Conservation (phyloP, 2,797 vertebrate genomes). For the Neosilurus hyrtlii region DNA sequence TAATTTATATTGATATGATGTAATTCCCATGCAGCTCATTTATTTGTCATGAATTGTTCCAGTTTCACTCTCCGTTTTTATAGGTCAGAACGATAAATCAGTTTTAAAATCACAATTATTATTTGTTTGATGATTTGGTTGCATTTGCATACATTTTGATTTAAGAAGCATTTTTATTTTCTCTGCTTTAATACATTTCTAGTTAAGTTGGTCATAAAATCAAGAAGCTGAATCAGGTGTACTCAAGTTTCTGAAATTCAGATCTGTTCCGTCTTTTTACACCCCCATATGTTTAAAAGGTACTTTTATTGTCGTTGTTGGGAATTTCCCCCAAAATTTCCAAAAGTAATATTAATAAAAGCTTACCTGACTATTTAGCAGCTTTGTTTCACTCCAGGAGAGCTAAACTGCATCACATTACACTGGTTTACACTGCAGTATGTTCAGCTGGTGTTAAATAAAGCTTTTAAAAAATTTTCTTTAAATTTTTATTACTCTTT, state of each 20-base stretch:
- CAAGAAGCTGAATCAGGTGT: background rate
- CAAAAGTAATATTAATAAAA: slow-evolving; percentile 21
- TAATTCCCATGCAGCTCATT: background rate
- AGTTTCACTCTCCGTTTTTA: background rate
- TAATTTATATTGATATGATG: background rate
- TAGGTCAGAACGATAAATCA: background rate
- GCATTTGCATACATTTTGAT: background rate
- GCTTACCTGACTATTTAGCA: slow-evolving; percentile 8
- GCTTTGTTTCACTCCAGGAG: slow-evolving; percentile 13
- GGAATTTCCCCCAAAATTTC: background rate
- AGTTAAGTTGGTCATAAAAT: background rate
- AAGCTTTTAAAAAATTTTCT: background rate
- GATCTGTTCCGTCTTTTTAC: background rate
- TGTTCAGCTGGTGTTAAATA: background rate
- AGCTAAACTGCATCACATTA: background rate
- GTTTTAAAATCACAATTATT: no score
- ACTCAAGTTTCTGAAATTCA: background rate
- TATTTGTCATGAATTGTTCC: background rate
- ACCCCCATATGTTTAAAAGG: slow-evolving; percentile 21
- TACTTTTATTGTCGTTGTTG: slow-evolving; percentile 29
- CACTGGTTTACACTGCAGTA: background rate
- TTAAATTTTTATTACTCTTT: background rate
- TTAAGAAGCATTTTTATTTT: background rate
- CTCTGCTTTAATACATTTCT: background rate
- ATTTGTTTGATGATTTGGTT: background rate